Base-by-base conservation (phyloP, 2,797 vertebrate species). In the Rhadinocentrus ornatus region DNA sequence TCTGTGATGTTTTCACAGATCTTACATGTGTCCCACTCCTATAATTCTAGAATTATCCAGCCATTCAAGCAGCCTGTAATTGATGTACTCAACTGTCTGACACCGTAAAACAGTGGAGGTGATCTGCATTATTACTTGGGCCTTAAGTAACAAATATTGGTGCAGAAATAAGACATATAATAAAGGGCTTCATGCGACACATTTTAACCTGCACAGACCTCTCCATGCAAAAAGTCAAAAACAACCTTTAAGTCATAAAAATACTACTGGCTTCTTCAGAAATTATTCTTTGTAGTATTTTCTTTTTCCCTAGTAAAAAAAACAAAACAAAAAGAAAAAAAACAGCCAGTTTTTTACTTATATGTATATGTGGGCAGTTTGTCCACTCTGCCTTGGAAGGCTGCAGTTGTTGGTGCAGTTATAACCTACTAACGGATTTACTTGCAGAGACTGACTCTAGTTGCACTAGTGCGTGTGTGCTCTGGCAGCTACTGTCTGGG, bases 381-480 rank as follows among this genome's bases (percentile, higher is more conserved):
- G n/a, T 24, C 48, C 6, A 8, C 46, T 22, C 46, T 11, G 46
- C 46, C 46, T 11, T n/a, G 2, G 9, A 22, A 50, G 10, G 46
- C 46, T 22, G 3, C 22, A n/a, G 44, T 24, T 22, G 8, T 9
- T 22, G n/a, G 46, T 50, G n/a, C 46, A 50, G n/a, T 13, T 52
- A 24, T 10, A 52, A 27, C 26, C 24, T 15, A n/a, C 26, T 27
- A 69, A 71, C 44, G 26, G 48, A 32, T 54, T 18, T 39, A 29
- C 48, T 41, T 46, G 18, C 16, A 46, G 31, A 44, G n/a, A 46
- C 29, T 59, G 35, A 9, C 20, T 13, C 18, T 18, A 2, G 8
- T 62, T 68, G 16, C 64, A 50, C 24, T 10, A 27, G 5, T 62
- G 34, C 50, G 31, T 62, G 31, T 37, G 50, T 37, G n/a, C 16